Evolutionary conservation across 2,113 vertebrate genomes (phyloP), one percentile per base, ranked within the genome.

Genomic region (Lucifuga dentata): DNA sequence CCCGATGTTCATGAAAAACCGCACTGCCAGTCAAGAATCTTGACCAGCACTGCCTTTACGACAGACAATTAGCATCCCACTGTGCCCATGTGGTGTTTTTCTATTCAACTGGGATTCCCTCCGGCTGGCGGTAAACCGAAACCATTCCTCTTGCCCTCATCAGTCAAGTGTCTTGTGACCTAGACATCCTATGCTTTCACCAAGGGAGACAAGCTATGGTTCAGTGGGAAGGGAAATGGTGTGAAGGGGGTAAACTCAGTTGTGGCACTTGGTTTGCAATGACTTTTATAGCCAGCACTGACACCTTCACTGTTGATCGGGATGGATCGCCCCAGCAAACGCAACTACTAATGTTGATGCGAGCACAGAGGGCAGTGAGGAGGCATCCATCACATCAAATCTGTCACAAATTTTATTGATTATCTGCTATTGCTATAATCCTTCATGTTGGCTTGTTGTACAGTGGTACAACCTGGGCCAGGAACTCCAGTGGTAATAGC

Each of bases 71-170:
- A 76, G 71, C 76, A 16, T 88, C 88, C 85, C 40, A 62, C 87
- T 85, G 87, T 57, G 85, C 38, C 83, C 88, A 84, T 87, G 81
- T 87, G 86, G 73, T 82, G 78, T 68, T 86, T 82, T 75, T 76
- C 56, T 66, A 57, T 81, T 82, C 64, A 23, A 24, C 67, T 48
- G 60, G 69, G 78, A 76, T 59, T 81, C 76, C 67, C 81, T 83
- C 26, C 26, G 60, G 76, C 66, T n/a, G 8, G 64, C 35, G 35
- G 83, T 82, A 84, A 88, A 84, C 63, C n/a, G 38, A 83, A 85
- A 87, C 88, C 77, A 68, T 70, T 46, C 79, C 82, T 77, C 73
- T 39, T 32, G 60, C 48, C 85, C 85, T 85, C 81, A 85, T 90
- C 79, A 41, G 74, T 85, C 79, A 91, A 78, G 67, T 38, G 75